A percentile compares a stretch with the other conserved stretches of the same genome.
Conservation (phyloP, 2,888 invertebrate species). For the Eupithecia dodoneata region DNA sequence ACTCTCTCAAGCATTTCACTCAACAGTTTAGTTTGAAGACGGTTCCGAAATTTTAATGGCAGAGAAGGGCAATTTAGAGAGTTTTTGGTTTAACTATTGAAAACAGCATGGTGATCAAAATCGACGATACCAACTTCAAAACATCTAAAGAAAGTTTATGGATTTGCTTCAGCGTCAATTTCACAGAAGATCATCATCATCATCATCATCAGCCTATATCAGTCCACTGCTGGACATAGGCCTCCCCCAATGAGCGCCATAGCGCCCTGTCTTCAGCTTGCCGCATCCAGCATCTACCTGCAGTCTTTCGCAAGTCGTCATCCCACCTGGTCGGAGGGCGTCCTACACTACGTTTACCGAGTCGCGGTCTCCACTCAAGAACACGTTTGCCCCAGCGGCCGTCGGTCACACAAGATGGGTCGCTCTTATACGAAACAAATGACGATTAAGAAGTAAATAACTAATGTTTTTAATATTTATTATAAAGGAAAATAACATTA, state of each 20-base stretch:
- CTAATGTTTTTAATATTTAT: no score
- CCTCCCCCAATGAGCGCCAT: no score
- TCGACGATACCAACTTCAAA: constrained; percentile 34
- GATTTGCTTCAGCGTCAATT: background rate
- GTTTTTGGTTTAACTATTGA: constrained; percentile 56
- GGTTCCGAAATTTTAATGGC: constrained; percentile 72
- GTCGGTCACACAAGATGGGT: background rate
- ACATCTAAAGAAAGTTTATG: background rate
- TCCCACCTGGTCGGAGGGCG: no score
- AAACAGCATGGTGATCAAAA: constrained; percentile 56
- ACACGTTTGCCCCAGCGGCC: no score
- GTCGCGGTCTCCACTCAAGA: no score
- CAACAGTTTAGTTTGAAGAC: constrained; percentile 55
- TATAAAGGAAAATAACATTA: no score
- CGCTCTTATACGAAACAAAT: background rate
- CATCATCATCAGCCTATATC: no score
- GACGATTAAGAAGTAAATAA: background rate
- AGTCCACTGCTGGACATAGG: no score
- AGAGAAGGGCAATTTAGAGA: constrained; percentile 60
- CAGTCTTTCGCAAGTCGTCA: no score
- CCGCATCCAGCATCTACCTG: no score
- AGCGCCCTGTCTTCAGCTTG: no score
- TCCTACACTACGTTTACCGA: no score
- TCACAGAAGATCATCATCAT: background rate
- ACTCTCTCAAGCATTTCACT: constrained; percentile 54